Base-by-base conservation (phyloP, 1,140 invertebrate genomes). In the Nasonia giraulti region DNA sequence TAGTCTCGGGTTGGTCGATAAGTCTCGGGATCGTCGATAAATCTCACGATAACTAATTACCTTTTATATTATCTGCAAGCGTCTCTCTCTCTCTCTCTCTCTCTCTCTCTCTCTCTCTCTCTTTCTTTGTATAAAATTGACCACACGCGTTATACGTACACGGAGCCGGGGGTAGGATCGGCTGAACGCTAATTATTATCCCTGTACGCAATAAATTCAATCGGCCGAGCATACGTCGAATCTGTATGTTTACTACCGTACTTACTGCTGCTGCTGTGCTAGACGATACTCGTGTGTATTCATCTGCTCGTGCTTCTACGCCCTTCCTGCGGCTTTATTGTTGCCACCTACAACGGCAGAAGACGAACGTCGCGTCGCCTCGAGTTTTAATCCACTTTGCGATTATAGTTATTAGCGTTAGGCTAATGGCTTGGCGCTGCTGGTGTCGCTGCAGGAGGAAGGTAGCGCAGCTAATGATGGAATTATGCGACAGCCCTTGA, bases 1-100 rank as follows among this genome's bases (percentile, higher is more conserved):
- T 91, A 91, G 89, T 89, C 86, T 27, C 11, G 17, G 17, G 84
- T 62, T 62, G 17, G 17, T n/a, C 55, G 55, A 62, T 62, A 62
- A 62, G 17, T 62, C 27, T 31, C 12, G 84, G 85, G 68, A 84
- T 86, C 87, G 84, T 87, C 86, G 84, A 90, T 90, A 91, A 91
- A 91, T 90, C 89, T 87, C 83, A 74, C 3, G 68, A 80, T 89
- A 90, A 91, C 88, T 90, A 91, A 91, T 91, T 91, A 88, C 87
- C 86, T 87, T 89, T 89, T 90, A 87, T 80, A 75, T 80, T 47
- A 71, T 47, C 27, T 11, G 3, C 23, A 20, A n/a, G 4, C 27
- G 7, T 10, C 3, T 33, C 27, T 14, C 68, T 68, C 87, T 87
- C 86, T 83, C 87, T 87, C 73, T 33, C 81, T 80, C 82, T 73